phyloP scores from a whole-genome alignment of 2,113 vertebrate species.

The Odontophorus gujanensis region DNA sequence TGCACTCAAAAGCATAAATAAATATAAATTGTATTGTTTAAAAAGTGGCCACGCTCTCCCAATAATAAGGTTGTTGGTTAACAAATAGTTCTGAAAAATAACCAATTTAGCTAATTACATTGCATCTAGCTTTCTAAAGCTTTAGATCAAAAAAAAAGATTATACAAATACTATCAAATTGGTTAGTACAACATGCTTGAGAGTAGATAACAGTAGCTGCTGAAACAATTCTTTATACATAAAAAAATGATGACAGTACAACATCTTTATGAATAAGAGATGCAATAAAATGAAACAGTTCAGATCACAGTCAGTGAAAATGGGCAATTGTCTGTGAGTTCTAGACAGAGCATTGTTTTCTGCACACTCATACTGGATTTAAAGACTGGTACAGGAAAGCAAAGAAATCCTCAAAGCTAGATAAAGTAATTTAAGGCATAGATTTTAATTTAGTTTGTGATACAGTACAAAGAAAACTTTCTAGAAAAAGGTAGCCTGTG shows the following conservation, averaged over 20 bases:
- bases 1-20: neutral
- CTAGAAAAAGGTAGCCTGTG: neutral
- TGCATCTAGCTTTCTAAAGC: neutral
- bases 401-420: neutral
- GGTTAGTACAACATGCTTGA: neutral
- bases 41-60: neutral
- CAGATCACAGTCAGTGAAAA: neutral
- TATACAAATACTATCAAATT: neutral
- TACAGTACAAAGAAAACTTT: neutral
- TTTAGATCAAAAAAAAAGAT: neutral
- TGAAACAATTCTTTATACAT: neutral
- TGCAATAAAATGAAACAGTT: neutral
- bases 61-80: neutral
- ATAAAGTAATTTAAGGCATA: neutral
- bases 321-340: neutral
- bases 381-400: neutral
- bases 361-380: neutral
- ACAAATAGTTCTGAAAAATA: neutral
- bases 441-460: neutral
- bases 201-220: neutral
- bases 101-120: neutral
- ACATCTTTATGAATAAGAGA: neutral
- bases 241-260: neutral
- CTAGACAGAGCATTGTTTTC: neutral
- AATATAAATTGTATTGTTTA: neutral